Evolutionary conservation across 2,797 vertebrate species (phyloP), one percentile per base, ranked within the genome.

Genomic region (Hybognathus amarus): DNA sequence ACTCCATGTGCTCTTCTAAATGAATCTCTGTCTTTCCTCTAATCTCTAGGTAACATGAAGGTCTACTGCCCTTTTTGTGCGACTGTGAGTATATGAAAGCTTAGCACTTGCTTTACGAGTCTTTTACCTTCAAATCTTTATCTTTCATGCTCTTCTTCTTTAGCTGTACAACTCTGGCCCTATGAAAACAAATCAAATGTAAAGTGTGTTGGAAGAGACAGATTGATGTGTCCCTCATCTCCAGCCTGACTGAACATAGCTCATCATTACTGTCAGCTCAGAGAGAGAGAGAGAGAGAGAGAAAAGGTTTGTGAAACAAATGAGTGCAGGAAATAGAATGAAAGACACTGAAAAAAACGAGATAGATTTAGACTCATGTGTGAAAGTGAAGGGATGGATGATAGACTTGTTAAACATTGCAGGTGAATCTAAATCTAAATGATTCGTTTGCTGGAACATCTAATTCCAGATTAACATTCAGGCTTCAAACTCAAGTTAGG

Each of bases 221-320:
- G 88, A 89, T 88, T 88, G 83, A 89, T 89, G 85, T 80, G 84
- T 87, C 87, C 85, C 85, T 89, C 88, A 85, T 89, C 82, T 84
- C 77, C 85, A 87, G 85, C 61, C 87, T 83, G 82, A 83, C 88
- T 87, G 80, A 83, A 87, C 87, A 88, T 89, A 84, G 88, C 88
- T 89, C 88, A 89, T 89, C 88, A 88, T 88, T 88, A 89, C 87
- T 86, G 87, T 87, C 88, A 86, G 42, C 84, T 77, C 45, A 74
- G 76, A 63, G 64, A 22, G 38, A 68, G 82, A 47, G 40, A 42
- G 45, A 15, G 45, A 47, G 63, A 7, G n/a, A n/a, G n/a, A n/a
- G 20, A 70, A 30, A 75, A 71, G 54, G 36, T 64, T 24, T 24
- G 69, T 50, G 36, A 36, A 80, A 66, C 73, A 73, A 75, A 64